These are phyloP conservation scores for Mesorhabditis spiculigera DNA, from an alignment of 2,888 invertebrate genomes.

Conservation along the genomic window DNA sequence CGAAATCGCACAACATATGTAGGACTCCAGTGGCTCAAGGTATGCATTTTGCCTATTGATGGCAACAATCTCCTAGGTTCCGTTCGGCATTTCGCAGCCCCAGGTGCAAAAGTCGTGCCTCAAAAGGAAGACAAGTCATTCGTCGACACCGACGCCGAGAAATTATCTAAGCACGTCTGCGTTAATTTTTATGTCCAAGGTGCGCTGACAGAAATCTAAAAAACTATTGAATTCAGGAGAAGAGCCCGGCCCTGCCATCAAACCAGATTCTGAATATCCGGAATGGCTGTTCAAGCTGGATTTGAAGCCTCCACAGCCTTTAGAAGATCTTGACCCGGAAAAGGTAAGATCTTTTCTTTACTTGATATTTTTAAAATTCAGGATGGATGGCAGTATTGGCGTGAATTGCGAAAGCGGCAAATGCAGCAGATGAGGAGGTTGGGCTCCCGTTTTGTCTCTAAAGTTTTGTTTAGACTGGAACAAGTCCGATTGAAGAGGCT, in stretches of 20 bases:
- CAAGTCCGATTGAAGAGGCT: slow-evolving; percentile 19
- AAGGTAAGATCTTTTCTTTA: slow-evolving; percentile 7
- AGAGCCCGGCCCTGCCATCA: slow-evolving; percentile 61
- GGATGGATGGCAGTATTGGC: slow-evolving; percentile 54
- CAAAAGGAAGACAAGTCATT: slow-evolving; percentile 49
- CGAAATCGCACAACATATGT: too few relatives aligned
- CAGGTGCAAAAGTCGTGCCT: slow-evolving; percentile 26
- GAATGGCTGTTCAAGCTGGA: slow-evolving; percentile 59
- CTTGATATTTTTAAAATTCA: background rate
- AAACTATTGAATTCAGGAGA: slow-evolving; percentile 41
- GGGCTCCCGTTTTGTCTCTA: too few relatives aligned
- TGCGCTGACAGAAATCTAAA: slow-evolving; percentile 12
- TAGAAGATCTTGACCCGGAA: slow-evolving; percentile 54
- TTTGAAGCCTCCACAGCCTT: slow-evolving; percentile 26
- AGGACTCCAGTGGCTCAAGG: too few relatives aligned
- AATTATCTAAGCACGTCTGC: slow-evolving; percentile 49
- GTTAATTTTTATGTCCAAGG: slow-evolving; percentile 53
- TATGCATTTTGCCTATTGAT: too few relatives aligned
- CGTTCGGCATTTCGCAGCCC: slow-evolving; percentile 11
- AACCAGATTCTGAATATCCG: slow-evolving; percentile 62
- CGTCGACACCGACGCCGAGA: slow-evolving; percentile 50
- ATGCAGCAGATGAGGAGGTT: slow-evolving; percentile 29
- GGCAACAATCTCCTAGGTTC: background rate
- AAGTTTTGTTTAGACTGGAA: background rate
- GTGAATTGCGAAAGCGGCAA: slow-evolving; percentile 42